Evolutionary conservation across 2,888 invertebrate species (phyloP), one percentile per base, ranked within the genome.

Genomic region (Patella depressa): DNA sequence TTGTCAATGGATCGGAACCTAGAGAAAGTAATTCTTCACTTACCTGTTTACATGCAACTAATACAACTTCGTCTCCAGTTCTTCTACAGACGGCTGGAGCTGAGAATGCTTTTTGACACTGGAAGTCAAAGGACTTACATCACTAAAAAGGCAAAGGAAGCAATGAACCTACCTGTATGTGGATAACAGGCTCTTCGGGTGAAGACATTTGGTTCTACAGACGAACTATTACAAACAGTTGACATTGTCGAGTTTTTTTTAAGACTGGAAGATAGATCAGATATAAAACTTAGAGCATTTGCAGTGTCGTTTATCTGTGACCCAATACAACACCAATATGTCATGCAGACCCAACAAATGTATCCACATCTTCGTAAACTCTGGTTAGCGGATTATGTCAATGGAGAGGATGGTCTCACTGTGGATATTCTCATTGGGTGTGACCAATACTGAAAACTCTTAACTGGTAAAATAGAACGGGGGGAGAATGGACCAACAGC

Each of bases 201-300:
- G n/a, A 59, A 59, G 14, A 59, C 59, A 17, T 59, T 59, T 59
- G 59, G 59, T n/a, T n/a, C 59, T n/a, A n/a, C 59, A n/a, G 59
- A 59, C 7, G 19, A 59, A 59, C 1, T 59, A 15, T n/a, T 59
- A 59, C 59, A 59, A 59, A 59, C 19, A 9, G 59, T 59, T 59
- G 59, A 59, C 19, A 2, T 59, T 59, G 59, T 59, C 14, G 59
- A 59, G 19, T 59, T 59, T 19, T 59, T 19, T 19, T n/a, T 59
- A 19, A 59, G 19, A 19, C 17, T 15, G 14, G n/a, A 59, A 59
- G 59, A 59, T 59, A 2, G n/a, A n/a, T n/a, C 17, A 59, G 59
- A 59, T 15, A 59, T 59, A 15, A 59, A n/a, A 15, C 17, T 59
- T n/a, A 59, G n/a, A 9, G 19, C 19, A 7, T 59, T n/a, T 59